Base-by-base conservation (phyloP, 2,797 vertebrate species). In the Chaetodon trifasciatus region DNA sequence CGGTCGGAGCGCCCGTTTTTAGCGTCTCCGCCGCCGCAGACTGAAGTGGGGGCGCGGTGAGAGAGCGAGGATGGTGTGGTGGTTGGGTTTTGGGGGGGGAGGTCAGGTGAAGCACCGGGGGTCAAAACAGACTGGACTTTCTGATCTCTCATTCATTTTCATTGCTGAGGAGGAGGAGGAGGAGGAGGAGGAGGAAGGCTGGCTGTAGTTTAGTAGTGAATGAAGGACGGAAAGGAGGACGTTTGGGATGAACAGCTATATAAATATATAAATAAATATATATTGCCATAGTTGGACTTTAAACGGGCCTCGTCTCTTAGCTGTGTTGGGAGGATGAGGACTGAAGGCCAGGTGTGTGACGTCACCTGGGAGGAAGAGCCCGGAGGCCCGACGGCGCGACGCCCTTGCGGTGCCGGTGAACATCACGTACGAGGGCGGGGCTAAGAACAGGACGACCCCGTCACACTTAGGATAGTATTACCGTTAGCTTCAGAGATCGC, bases 401-500 rank as follows among this genome's bases (percentile, higher is more conserved):
- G 75, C 61, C 67, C n/a, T 19, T 1, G 8, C 5, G 62, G 37
- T 0, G 70, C 39, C 55, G 8, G 68, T 12, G 6, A 64, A 42
- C 3, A 23, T 8, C n/a, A 85, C 37, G 49, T 4, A n/a, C 2
- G 0, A 8, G 49, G 53, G 23, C 10, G 74, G 3, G 28, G 52
- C 67, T 50, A 11, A 42, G 47, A 53, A 42, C 60, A 28, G 19
- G 21, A 23, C 13, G 4, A 39, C 28, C 66, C 71, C 39, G 78
- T 64, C 44, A 79, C 75, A 74, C 86, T 64, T 94, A 91, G 91
- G 85, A 81, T 93, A 90, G 90, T 89, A 74, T 91, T 86, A 86
- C 71, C 50, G 69, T 93, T 95, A 95, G 92, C 92, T 92, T 91
- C 90, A 91, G 91, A 93, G 93, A 90, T 74, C 79, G 86, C 94